A percentile compares a stretch with the other conserved stretches of the same genome.
phyloP scores from a whole-genome alignment of 2,888 invertebrate genomes.

The Argyra leucocephala region DNA sequence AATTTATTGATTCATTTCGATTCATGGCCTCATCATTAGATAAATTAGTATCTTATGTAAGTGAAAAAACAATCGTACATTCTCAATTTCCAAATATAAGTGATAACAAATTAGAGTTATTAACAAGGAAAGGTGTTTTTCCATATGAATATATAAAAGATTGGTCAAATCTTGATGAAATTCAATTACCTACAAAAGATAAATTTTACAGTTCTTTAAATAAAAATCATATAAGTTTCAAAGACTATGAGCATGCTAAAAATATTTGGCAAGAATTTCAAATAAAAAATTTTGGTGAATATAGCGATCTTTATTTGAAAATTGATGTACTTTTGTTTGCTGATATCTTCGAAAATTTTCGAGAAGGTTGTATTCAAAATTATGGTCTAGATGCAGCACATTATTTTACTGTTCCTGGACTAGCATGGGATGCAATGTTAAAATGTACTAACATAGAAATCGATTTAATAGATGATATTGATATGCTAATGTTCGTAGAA shows the following conservation, averaged over 20 bases:
- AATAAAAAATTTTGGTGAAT: constrained; percentile 30
- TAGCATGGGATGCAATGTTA: constrained; percentile 30
- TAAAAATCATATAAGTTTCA: constrained; percentile 14
- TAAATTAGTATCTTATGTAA: constrained; percentile 12
- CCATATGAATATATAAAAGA: constrained; percentile 16
- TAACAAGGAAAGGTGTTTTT: constrained; percentile 13
- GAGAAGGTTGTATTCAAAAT: constrained; percentile 11
- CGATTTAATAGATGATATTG: constrained; percentile 16
- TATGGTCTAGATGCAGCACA: constrained; percentile 28
- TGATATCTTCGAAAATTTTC: constrained; percentile 28
- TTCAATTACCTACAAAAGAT: constrained; percentile 10
- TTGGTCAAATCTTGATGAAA: constrained; percentile 11
- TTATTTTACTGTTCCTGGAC: constrained; percentile 30
- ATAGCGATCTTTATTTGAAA: constrained; percentile 31
- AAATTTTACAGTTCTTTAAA: constrained; percentile 12
- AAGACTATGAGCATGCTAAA: constrained; percentile 26
- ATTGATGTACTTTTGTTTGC: constrained; percentile 34
- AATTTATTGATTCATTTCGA: constrained; percentile 13
- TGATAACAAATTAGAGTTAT: constrained; percentile 7
- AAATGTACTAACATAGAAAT: constrained; percentile 22
- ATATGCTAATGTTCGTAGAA: background rate
- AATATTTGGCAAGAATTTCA: constrained; percentile 32
- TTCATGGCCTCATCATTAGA: constrained; percentile 11
- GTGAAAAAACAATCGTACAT: background rate
- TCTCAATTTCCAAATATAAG: constrained; percentile 8